phyloP scores from a whole-genome alignment of 2,113 vertebrate genomes.

The Muscicapa adusta region DNA sequence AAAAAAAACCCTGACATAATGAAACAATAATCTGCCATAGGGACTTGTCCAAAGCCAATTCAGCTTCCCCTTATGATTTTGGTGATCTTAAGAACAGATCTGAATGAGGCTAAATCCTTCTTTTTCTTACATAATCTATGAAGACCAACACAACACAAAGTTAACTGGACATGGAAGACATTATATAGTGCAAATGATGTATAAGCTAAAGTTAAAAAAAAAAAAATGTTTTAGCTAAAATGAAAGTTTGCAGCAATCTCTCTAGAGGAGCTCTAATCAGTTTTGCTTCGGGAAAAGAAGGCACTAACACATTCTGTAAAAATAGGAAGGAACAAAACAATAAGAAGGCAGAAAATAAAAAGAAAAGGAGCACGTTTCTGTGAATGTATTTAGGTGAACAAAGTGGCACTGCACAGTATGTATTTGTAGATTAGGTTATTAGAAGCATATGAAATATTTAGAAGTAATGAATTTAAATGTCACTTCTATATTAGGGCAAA shows the following conservation, averaged over 20 bases:
- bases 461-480: constrained; percentile 18
- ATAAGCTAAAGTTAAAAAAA: not conserved
- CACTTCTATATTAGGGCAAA: not conserved
- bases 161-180: rapidly evolving
- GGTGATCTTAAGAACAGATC: not conserved
- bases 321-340: not conserved
- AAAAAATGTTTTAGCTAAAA: not conserved
- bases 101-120: not conserved
- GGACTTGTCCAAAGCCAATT: not conserved
- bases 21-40: not conserved
- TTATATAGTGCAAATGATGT: not conserved
- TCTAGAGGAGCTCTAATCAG: not conserved
- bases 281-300: not conserved
- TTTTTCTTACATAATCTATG: not conserved
- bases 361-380: rapidly evolving
- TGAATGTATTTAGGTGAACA: not conserved
- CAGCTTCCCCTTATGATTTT: not conserved
- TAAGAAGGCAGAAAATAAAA: not conserved
- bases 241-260: not conserved
- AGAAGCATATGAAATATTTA: constrained; percentile 32
- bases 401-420: not conserved
- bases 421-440: constrained; percentile 8
- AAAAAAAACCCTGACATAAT: not conserved
- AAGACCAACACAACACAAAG: not conserved
- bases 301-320: not conserved